Conservation (phyloP, 1,140 invertebrate species). For the Panagrolaimus sp. region DNA sequence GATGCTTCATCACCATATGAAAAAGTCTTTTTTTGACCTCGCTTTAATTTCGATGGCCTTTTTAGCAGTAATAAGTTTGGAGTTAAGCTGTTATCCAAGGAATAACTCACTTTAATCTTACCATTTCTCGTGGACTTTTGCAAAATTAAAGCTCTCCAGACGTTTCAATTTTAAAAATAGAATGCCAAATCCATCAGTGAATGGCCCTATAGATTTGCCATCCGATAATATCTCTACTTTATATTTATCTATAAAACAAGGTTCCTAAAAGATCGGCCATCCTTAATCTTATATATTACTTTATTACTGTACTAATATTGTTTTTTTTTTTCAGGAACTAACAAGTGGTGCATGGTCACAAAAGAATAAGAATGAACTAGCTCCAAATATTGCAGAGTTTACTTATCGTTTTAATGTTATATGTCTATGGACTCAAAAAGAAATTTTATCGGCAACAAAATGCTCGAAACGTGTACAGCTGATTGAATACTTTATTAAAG, state of each 20-base stretch:
- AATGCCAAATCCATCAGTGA: too few relatives aligned
- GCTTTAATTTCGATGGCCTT: background rate
- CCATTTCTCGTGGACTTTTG: too few relatives aligned
- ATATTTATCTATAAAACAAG: too few relatives aligned
- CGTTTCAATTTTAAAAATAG: too few relatives aligned
- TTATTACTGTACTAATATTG: background rate
- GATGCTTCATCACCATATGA: background rate
- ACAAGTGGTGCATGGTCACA: background rate
- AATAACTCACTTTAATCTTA: too few relatives aligned
- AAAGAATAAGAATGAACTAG: background rate
- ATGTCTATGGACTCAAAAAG: background rate
- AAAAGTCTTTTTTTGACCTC: background rate
- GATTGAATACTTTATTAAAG: constrained; percentile 10
- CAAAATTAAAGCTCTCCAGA: too few relatives aligned
- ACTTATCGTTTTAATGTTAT: background rate
- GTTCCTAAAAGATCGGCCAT: too few relatives aligned
- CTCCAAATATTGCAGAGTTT: background rate
- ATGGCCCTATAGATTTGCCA: too few relatives aligned
- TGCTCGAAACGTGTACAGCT: background rate
- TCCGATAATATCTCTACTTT: too few relatives aligned
- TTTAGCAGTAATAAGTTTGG: background rate
- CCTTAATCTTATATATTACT: background rate
- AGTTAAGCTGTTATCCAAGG: too few relatives aligned
- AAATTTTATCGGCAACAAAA: background rate
- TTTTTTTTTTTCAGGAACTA: background rate